Conservation (phyloP, 1,140 invertebrate genomes). For the Hycleus phaleratus region DNA sequence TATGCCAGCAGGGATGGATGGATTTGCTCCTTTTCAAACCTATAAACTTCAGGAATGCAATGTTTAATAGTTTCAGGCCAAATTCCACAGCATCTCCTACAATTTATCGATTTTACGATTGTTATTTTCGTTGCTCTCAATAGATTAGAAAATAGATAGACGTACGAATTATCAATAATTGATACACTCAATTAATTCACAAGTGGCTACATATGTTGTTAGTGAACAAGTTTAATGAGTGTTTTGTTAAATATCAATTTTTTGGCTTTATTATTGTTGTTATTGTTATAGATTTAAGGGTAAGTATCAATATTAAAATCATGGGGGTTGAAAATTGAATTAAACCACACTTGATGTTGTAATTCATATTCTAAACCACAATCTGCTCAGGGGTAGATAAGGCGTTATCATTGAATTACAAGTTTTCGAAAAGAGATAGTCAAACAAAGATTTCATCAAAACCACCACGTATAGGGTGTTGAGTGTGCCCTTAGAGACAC, state of each 20-base stretch:
- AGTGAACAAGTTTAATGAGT: slow-evolving; percentile 7
- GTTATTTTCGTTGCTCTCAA: background rate
- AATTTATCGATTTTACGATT: background rate
- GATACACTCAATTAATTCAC: slow-evolving; percentile 4
- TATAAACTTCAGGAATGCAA: slow-evolving; percentile 10
- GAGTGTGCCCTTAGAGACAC: slow-evolving; percentile 15
- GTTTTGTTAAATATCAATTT: background rate
- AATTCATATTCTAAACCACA: slow-evolving; percentile 30
- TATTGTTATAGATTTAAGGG: too few relatives aligned
- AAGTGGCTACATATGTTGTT: slow-evolving; percentile 10
- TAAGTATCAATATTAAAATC: too few relatives aligned
- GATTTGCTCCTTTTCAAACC: background rate
- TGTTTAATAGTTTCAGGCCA: slow-evolving; percentile 9
- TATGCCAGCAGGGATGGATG: slow-evolving; percentile 11
- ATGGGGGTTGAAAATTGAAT: too few relatives aligned
- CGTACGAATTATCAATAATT: too few relatives aligned
- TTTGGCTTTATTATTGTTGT: too few relatives aligned
- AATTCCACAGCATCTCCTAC: background rate
- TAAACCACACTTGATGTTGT: too few relatives aligned
- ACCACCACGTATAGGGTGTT: background rate
- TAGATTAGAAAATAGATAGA: background rate
- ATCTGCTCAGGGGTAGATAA: slow-evolving; percentile 36
- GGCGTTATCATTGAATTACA: slow-evolving; percentile 38
- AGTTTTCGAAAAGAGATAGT: slow-evolving; percentile 15
- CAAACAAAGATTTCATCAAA: slow-evolving; percentile 27